Conservation (phyloP, 2,888 invertebrate genomes). For the Drosophila peninsularis region DNA sequence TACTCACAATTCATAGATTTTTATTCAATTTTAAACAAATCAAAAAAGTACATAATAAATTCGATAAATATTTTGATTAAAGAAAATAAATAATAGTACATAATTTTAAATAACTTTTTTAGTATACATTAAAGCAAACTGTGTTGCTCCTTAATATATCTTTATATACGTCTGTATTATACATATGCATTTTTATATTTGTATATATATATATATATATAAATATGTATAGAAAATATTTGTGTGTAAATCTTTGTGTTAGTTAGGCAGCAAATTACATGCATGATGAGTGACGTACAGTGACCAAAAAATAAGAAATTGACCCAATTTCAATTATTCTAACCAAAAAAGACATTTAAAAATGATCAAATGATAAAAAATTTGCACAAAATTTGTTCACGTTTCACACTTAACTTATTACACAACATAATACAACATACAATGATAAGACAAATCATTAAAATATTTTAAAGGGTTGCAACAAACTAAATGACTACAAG, state of each 20-base stretch:
- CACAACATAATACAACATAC: slow-evolving; percentile 68
- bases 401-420: slow-evolving; percentile 53
- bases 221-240: slow-evolving; percentile 67
- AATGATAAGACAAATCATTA: slow-evolving; percentile 60
- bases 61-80: slow-evolving; percentile 78
- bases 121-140: slow-evolving; percentile 60
- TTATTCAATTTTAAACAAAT: slow-evolving; percentile 77
- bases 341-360: slow-evolving; percentile 49
- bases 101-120: slow-evolving; percentile 69
- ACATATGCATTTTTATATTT: slow-evolving; percentile 21
- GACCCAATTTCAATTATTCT: slow-evolving; percentile 36
- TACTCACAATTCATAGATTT: slow-evolving; percentile 68
- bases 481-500: slow-evolving; percentile 59
- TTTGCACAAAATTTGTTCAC: slow-evolving; percentile 60
- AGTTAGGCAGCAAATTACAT: slow-evolving; percentile 66
- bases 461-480: slow-evolving; percentile 41
- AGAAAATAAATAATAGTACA: slow-evolving; percentile 73
- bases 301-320: slow-evolving; percentile 37
- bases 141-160: slow-evolving; percentile 42
- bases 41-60: slow-evolving; percentile 76
- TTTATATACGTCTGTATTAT: slow-evolving; percentile 39
- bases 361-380: slow-evolving; percentile 45
- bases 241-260: slow-evolving; percentile 78
- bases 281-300: slow-evolving; percentile 35
- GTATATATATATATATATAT: slow-evolving; percentile 41